Evolutionary conservation across 2,797 vertebrate species (phyloP).

Genomic region (Mormyrus hasselquistii): DNA sequence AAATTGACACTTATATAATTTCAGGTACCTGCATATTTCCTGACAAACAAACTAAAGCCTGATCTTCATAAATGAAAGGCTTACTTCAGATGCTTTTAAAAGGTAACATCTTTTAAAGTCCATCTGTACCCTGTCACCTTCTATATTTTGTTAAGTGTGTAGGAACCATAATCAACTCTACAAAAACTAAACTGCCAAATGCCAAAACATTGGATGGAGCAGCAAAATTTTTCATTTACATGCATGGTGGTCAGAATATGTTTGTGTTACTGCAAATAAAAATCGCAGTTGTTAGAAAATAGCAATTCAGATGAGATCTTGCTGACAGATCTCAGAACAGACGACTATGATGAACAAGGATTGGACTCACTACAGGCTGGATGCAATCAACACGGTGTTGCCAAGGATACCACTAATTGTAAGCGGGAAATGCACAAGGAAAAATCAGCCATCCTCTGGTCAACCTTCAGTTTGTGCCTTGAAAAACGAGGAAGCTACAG

Average conservation of each 20-base stretch:
- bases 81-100: neutral
- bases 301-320: neutral
- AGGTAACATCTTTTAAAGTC: neutral
- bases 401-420: neutral
- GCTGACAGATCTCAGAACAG: neutral
- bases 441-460: neutral
- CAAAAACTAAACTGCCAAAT: neutral
- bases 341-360: neutral
- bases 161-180: neutral
- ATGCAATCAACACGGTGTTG: neutral
- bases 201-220: neutral
- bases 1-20: neutral
- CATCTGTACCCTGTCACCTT: neutral
- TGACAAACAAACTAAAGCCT: neutral
- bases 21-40: neutral
- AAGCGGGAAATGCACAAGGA: neutral
- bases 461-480: constrained; percentile 5
- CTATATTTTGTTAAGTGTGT: neutral
- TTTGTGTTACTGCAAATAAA: neutral
- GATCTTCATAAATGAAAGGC: neutral
- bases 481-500: neutral
- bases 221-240: neutral
- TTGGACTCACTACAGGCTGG: neutral
- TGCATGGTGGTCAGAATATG: neutral
- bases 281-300: neutral